A percentile compares a stretch with the other conserved stretches of the same genome.
These are phyloP conservation scores for Mesocentrotus franciscanus DNA, from an alignment of 53 echinoderm and acorn worm species.

Conservation along the genomic window DNA sequence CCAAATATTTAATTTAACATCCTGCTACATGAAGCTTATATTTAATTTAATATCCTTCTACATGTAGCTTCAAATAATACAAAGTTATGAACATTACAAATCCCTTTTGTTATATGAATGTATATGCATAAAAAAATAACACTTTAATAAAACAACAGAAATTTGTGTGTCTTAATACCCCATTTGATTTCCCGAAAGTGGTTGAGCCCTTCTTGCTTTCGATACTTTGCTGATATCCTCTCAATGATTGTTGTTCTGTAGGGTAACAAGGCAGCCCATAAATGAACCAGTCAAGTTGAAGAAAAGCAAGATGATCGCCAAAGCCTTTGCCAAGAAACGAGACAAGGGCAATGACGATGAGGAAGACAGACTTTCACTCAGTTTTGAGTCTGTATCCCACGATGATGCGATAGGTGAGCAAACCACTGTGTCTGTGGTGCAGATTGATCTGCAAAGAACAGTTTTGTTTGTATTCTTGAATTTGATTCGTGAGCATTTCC, in stretches of 20 bases:
- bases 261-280: slow-evolving; percentile 93
- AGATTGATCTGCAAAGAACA: no score
- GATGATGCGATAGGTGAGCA: slow-evolving; percentile 94
- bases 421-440: neutral
- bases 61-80: no score
- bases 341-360: slow-evolving; percentile 73
- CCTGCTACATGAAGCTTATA: no score
- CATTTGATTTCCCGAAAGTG: slow-evolving; percentile 65
- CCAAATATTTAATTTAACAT: no score
- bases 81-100: no score
- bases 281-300: slow-evolving; percentile 91
- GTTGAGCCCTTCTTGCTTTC: slow-evolving; percentile 80
- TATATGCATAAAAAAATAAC: no score
- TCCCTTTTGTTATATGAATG: no score
- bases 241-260: slow-evolving; percentile 41
- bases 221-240: neutral
- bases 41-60: no score
- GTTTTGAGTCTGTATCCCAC: slow-evolving; percentile 97
- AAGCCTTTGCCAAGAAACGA: slow-evolving; percentile 93
- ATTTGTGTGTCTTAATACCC: no score
- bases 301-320: slow-evolving; percentile 98
- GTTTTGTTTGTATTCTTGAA: no score
- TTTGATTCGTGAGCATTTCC: no score
- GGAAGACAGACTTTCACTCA: slow-evolving; percentile 84
- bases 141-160: no score